These are phyloP conservation scores for Phoebastria nigripes DNA, from an alignment of 2,797 vertebrate genomes.

Conservation along the genomic window DNA sequence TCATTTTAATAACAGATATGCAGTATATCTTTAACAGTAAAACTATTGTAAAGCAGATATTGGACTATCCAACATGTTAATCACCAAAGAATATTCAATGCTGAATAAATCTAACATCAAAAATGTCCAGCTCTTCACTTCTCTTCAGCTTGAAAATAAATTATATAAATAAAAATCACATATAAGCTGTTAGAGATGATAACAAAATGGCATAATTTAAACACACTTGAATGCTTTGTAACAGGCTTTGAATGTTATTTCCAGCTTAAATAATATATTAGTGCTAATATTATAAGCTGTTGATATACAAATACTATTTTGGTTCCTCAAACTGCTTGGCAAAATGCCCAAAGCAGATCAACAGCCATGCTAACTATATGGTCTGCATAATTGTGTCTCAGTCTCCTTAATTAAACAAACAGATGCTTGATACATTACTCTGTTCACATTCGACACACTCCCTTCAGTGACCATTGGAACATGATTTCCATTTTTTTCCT, in stretches of 20 bases:
- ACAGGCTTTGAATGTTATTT: not conserved
- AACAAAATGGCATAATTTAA: not conserved
- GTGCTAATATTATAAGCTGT: not conserved
- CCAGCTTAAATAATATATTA: not conserved
- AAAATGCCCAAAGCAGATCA: not conserved
- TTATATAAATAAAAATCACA: not conserved
- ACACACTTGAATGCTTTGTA: not conserved
- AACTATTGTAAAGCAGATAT: not conserved
- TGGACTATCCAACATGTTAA: not conserved
- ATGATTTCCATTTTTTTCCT: not conserved
- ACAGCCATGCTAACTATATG: not conserved
- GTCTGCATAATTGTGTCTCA: not conserved
- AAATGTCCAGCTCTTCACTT: not conserved
- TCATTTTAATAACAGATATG: not conserved
- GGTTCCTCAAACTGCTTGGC: not conserved
- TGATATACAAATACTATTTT: not conserved
- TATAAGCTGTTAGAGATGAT: not conserved
- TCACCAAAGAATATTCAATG: not conserved
- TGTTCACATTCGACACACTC: not conserved
- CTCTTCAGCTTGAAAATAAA: not conserved
- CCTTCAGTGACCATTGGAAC: not conserved
- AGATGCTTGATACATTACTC: not conserved
- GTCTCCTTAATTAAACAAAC: not conserved
- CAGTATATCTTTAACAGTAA: not conserved
- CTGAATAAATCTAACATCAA: not conserved